Evolutionary conservation across 2,113 vertebrate species (phyloP).

Genomic region (Tenrec ecaudatus): DNA sequence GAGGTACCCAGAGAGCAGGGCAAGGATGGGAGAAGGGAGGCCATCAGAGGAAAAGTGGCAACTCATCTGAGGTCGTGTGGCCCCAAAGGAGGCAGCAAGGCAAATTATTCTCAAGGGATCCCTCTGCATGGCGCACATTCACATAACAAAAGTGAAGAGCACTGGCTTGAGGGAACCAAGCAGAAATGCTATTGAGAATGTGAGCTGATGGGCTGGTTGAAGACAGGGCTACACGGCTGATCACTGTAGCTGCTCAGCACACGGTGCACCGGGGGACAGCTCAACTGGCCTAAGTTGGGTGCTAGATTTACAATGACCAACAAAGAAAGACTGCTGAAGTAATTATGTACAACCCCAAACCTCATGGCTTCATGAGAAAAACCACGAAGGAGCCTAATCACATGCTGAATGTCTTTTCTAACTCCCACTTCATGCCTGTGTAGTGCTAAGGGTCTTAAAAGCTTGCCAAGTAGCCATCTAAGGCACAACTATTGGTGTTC

Average conservation of each 20-base stretch:
- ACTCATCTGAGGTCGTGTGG: background rate
- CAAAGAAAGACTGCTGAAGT: background rate
- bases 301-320: background rate
- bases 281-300: background rate
- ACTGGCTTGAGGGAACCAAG: slow-evolving; percentile 12
- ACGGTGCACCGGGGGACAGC: background rate
- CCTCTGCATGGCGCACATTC: background rate
- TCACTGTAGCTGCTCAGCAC: background rate
- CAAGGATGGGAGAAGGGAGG: background rate
- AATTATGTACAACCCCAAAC: background rate
- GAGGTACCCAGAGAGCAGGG: background rate
- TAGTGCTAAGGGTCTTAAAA: background rate
- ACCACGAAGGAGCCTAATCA: background rate
- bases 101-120: background rate
- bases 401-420: background rate
- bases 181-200: background rate
- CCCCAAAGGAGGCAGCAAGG: background rate
- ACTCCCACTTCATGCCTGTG: background rate
- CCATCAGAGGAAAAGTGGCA: background rate
- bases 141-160: background rate
- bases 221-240: background rate
- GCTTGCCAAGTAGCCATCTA: background rate
- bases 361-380: background rate
- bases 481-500: background rate
- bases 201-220: background rate